Conservation (phyloP, 1,140 invertebrate species). For the Drepana arcuata region DNA sequence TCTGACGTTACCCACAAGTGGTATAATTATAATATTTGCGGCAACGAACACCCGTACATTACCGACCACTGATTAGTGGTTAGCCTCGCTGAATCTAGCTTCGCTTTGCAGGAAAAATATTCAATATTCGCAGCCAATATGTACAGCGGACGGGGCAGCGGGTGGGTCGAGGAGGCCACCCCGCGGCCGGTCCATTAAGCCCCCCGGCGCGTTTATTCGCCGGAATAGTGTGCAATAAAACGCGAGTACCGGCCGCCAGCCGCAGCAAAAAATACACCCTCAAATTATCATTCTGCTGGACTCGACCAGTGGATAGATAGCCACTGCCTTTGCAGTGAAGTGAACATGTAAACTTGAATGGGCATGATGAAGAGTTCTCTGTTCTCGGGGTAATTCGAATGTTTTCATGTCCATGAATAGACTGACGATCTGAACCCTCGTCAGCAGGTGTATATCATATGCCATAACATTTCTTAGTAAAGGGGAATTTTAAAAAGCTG, state of each 20-base stretch:
- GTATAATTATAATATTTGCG: conserved; percentile 13
- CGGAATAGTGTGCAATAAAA: conserved; percentile 59
- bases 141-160: conserved; percentile 14
- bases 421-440: too few relatives aligned
- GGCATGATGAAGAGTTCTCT: too few relatives aligned
- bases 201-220: conserved; percentile 43
- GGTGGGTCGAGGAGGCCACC: conserved; percentile 1
- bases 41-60: conserved; percentile 18
- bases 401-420: conserved; percentile 11
- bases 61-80: conserved; percentile 41
- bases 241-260: conserved; percentile 35
- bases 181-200: conserved; percentile 38
- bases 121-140: conserved; percentile 49
- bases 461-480: too few relatives aligned
- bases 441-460: too few relatives aligned
- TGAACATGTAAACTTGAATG: too few relatives aligned
- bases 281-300: conserved; percentile 48
- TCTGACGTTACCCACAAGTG: too few relatives aligned
- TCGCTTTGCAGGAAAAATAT: conserved; percentile 40
- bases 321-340: conserved; percentile 8
- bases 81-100: conserved; percentile 21
- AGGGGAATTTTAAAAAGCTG: too few relatives aligned
- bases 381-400: too few relatives aligned
- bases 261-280: conserved; percentile 50
- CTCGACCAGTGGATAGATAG: conserved; percentile 14